Evolutionary conservation across 2,888 invertebrate genomes (phyloP).

Genomic region (Sinohyriopsis cumingii): DNA sequence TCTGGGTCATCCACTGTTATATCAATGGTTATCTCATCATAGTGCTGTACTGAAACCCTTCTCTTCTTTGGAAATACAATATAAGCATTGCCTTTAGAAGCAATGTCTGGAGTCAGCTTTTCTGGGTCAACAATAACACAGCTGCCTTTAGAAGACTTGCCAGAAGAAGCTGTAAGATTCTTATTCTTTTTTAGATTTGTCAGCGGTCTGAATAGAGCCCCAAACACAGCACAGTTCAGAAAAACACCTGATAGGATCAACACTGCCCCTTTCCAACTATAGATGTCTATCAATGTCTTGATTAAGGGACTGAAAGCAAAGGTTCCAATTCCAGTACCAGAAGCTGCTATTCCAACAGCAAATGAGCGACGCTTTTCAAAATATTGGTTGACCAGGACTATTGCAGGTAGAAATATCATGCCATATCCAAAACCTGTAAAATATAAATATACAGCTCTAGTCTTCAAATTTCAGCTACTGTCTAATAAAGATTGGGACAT

Average conservation of each 20-base stretch:
- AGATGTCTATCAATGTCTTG: constrained; percentile 12
- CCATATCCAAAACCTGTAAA: constrained; percentile 30
- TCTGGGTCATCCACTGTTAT: too few relatives aligned
- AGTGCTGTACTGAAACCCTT: too few relatives aligned
- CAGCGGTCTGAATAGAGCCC: constrained; percentile 19
- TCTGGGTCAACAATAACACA: too few relatives aligned
- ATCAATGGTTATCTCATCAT: too few relatives aligned
- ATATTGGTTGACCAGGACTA: constrained; percentile 24
- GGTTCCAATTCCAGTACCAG: constrained; percentile 27
- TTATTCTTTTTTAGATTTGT: too few relatives aligned
- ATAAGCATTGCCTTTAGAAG: too few relatives aligned
- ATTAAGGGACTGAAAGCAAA: constrained; percentile 25
- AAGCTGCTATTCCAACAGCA: constrained; percentile 27
- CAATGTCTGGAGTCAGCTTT: too few relatives aligned
- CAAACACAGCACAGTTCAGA: constrained; percentile 26
- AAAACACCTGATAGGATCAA: constrained; percentile 24
- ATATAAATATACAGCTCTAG: background rate
- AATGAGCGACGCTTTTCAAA: constrained; percentile 28
- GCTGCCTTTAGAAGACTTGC: too few relatives aligned
- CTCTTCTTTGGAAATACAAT: too few relatives aligned
- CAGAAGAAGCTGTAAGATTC: too few relatives aligned
- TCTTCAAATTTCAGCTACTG: too few relatives aligned
- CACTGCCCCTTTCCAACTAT: constrained; percentile 24
- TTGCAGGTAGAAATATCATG: constrained; percentile 27
- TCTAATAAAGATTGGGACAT: too few relatives aligned